phyloP scores from a whole-genome alignment of 2,888 invertebrate species.

The Pyrrhosoma nymphula region DNA sequence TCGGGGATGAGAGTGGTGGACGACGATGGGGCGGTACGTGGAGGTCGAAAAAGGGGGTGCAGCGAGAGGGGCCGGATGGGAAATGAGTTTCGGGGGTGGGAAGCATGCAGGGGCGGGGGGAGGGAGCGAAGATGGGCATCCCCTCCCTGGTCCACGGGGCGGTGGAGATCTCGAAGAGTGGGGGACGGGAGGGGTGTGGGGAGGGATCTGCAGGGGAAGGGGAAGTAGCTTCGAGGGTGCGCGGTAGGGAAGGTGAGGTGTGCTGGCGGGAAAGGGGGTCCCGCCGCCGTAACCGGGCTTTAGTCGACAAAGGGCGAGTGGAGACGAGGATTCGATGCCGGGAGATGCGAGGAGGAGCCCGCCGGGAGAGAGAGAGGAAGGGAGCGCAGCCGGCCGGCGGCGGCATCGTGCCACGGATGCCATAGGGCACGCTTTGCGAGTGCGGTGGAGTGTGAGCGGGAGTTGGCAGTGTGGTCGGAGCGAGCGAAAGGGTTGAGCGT shows the following conservation, averaged over 20 bases:
- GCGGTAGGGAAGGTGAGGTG: constrained; percentile 64
- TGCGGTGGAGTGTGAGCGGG: too few relatives aligned
- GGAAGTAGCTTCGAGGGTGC: constrained; percentile 68
- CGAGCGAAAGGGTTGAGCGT: constrained; percentile 68
- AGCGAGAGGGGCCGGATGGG: neutral
- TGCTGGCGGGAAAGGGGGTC: constrained; percentile 70
- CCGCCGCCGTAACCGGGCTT: constrained; percentile 72
- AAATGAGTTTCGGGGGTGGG: too few relatives aligned
- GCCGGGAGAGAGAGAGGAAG: constrained; percentile 45
- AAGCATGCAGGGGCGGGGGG: neutral
- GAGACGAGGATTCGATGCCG: constrained; percentile 72
- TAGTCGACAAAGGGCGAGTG: constrained; percentile 72
- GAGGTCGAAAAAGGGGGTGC: constrained; percentile 63
- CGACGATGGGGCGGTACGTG: constrained; percentile 69
- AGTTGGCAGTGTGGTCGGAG: neutral
- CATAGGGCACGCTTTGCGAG: neutral
- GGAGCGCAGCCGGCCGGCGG: neutral
- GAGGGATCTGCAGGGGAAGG: constrained; percentile 70
- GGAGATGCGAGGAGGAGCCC: constrained; percentile 64
- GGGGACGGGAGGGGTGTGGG: constrained; percentile 69
- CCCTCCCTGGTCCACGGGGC: neutral
- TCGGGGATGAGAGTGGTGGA: constrained; percentile 74
- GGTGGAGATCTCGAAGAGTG: neutral
- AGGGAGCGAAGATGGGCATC: too few relatives aligned
- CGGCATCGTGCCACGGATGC: neutral